These are phyloP conservation scores for Oncopeltus fasciatus DNA, from an alignment of 1,140 invertebrate genomes.

Conservation along the genomic window DNA sequence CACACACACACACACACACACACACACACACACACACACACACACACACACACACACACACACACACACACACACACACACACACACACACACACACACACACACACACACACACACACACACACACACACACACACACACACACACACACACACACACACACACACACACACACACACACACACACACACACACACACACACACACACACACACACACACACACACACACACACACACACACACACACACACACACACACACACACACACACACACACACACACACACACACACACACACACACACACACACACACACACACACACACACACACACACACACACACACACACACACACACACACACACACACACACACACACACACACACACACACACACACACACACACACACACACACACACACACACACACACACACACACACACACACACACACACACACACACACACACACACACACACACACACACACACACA, in stretches of 20 bases:
- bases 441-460: neutral
- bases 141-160: too few relatives aligned
- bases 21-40: too few relatives aligned
- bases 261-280: neutral
- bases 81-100: too few relatives aligned
- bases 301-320: too few relatives aligned
- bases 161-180: too few relatives aligned
- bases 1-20: neutral
- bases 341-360: too few relatives aligned
- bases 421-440: neutral
- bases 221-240: neutral
- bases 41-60: neutral
- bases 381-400: neutral
- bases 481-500: neutral
- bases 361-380: neutral
- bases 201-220: neutral
- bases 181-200: too few relatives aligned
- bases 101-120: too few relatives aligned
- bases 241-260: neutral
- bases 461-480: neutral
- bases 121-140: too few relatives aligned
- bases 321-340: too few relatives aligned
- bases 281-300: too few relatives aligned
- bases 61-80: neutral
- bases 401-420: neutral